A percentile compares a stretch with the other conserved stretches of the same genome.
Evolutionary conservation across 2,888 invertebrate genomes (phyloP).

Genomic region (Agrotis clavis): DNA sequence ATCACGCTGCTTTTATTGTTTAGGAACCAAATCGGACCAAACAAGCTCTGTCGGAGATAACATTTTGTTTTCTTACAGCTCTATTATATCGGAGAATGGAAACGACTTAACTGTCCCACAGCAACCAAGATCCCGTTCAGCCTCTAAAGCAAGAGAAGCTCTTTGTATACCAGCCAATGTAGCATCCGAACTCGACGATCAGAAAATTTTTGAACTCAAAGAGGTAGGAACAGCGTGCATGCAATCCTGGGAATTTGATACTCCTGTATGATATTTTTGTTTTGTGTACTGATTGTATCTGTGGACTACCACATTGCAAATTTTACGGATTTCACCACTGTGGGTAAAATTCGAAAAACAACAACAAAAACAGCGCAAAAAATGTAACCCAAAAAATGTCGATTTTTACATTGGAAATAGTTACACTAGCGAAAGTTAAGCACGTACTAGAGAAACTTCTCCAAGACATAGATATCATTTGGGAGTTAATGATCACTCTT

Average conservation of each 20-base stretch:
- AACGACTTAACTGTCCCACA: conserved; percentile 75
- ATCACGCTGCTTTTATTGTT: conserved; percentile 26
- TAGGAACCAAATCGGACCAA: conserved; percentile 2
- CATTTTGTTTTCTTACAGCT: conserved; percentile 70
- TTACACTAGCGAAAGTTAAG: too few relatives aligned
- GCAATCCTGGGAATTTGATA: not conserved
- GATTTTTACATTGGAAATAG: too few relatives aligned
- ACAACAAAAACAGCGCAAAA: too few relatives aligned
- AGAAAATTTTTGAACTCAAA: conserved; percentile 92
- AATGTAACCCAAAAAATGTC: too few relatives aligned
- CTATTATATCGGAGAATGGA: conserved; percentile 77
- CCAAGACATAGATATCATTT: too few relatives aligned
- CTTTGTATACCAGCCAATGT: conserved; percentile 86
- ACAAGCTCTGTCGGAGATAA: conserved; percentile 29
- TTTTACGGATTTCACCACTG: too few relatives aligned
- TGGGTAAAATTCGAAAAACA: too few relatives aligned
- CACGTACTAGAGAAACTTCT: too few relatives aligned
- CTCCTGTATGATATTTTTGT: conserved; percentile 7
- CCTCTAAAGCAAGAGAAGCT: conserved; percentile 83
- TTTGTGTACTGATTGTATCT: not conserved
- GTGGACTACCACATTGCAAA: not conserved
- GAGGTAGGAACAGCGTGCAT: conserved; percentile 84
- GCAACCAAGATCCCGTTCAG: conserved; percentile 81
- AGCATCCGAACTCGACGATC: conserved; percentile 91
- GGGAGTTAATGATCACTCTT: too few relatives aligned